Base-by-base conservation (phyloP, 2,113 vertebrate species). In the Cyprinodon brontotheroides region DNA sequence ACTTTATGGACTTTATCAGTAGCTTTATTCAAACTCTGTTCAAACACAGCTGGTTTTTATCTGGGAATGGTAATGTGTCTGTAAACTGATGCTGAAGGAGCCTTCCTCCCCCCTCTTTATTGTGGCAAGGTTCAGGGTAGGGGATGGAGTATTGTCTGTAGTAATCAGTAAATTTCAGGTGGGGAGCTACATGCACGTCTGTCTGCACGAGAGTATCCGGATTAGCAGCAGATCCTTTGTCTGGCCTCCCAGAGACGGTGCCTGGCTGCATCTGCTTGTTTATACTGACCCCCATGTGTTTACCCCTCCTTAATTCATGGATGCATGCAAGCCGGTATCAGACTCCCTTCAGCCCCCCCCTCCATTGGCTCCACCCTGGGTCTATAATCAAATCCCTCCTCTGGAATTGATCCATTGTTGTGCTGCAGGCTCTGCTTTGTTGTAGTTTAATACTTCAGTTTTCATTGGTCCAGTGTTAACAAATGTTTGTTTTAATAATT, bases 221-320 rank as follows among this genome's bases (percentile, higher is more conserved):
- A 89, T 90, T 89, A 89, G 81, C 53, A 15, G 65, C 61, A 74
- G 79, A 82, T 70, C 89, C 88, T 90, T 91, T 89, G 88, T 92
- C 86, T 91, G 36, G 72, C 41, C 80, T 60, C 72, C 29, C 72
- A 39, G 68, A 80, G 82, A 78, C 61, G n/a, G 63, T 65, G 62
- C 65, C 65, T 40, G 72, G 48, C 20, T 64, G 61, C 11, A 2
- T 63, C 48, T 41, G 63, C 66, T 70, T 84, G 75, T 86, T 85
- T 83, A 88, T 75, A 81, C 71, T 70, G 53, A 11, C 4, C 67
- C 40, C 38, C 65, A 22, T 61, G 9, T 47, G 20, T 57, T 73
- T 15, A 29, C 72, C 74, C 66, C 67, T 20, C 29, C 0, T 50
- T 22, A 17, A 15, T 17, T 37, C 4, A 4, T 60, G 47, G 8